Base-by-base conservation (phyloP, 2,888 invertebrate genomes). In the Hydroisotoma schaefferi region DNA sequence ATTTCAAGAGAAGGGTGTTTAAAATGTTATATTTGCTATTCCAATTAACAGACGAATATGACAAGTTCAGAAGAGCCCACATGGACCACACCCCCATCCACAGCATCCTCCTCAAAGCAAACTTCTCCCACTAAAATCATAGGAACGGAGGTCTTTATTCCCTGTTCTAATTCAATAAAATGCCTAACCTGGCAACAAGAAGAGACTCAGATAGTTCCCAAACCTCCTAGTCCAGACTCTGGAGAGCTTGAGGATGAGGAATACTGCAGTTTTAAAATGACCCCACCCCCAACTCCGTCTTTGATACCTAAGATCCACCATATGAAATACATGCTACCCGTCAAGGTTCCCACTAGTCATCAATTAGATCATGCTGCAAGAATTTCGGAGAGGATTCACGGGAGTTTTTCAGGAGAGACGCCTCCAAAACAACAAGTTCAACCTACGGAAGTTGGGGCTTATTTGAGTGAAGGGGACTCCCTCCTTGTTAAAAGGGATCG, bases 181-280 rank as follows among this genome's bases (percentile, higher is more conserved):
- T 72, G 71, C 43, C 60, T 70, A 1, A 69, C 70, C 1, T 72
- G 71, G 71, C 46, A 61, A 28, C 67, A 68, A 29, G 65, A 70
- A 37, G 71, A 72, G 40, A 51, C 63, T 22, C 63, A 57, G 8
- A 28, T 40, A 10, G 47, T 68, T 1, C 68, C 68, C 3, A 63
- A 62, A 57, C 48, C 59, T 1, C 44, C 43, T 15, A 4, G 20
- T 33, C 27, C 15, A 20, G 51, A 52, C 8, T 44, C 55, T 12
- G 63, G 61, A 2, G 63, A n/a, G n/a, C n/a, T n/a, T n/a, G n/a
- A 60, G 0, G 61, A 65, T 2, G 66, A 65, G 25, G 55, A 44
- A 3, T 65, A 59, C 25, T 29, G 57, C 5, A 46, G 46, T 15
- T 46, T 12, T 46, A 10, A 20, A 46, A 46, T 46, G 2, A 59